Evolutionary conservation across 2,113 vertebrate genomes (phyloP), one percentile per base, ranked within the genome.

Genomic region (Meleagris gallopavo): DNA sequence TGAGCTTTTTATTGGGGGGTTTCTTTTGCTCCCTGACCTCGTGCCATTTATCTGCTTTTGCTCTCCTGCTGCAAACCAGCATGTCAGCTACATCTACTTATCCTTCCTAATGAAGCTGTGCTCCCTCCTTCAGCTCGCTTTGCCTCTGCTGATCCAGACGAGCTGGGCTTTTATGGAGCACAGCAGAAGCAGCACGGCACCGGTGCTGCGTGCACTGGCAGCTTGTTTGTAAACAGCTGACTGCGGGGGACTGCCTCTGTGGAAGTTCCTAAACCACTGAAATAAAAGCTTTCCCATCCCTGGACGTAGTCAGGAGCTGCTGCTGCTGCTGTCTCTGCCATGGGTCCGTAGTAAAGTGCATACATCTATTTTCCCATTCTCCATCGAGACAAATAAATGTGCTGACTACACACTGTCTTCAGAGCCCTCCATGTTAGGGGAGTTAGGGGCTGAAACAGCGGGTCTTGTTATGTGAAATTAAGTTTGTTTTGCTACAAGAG

Each of bases 111-210:
- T 94, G 74, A 88, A 90, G 69, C 77, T 81, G 25, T 75, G 61
- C 65, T 95, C 57, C 57, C 25, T 72, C 20, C 93, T 95, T 86
- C 73, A 65, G 60, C 61, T 81, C 60, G 13, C 83, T 92, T 90
- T 75, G 57, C 73, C 83, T 90, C 73, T 90, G 69, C 80, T 90
- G 70, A 94, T 96, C 76, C 80, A 93, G 88, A 92, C 88, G 57
- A 94, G 76, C 86, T 81, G 46, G 58, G 61, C 27, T 95, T 93
- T 83, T 80, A 30, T 34, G 60, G 69, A 88, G 45, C 48, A 54
- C 27, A 77, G 72, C 50, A 73, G 41, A 29, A 64, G 69, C 4
- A 67, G 65, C 1, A 0, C 55, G 38, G 50, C 80, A 66, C 62
- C 70, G 75, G 72, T 73, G 58, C 72, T 81, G 65, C 38, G 0